Percentiles rank a stretch among this genome's conserved stretches.
Evolutionary conservation across 2,797 vertebrate species (phyloP).

Genomic region (Phyllotis vaccarum): DNA sequence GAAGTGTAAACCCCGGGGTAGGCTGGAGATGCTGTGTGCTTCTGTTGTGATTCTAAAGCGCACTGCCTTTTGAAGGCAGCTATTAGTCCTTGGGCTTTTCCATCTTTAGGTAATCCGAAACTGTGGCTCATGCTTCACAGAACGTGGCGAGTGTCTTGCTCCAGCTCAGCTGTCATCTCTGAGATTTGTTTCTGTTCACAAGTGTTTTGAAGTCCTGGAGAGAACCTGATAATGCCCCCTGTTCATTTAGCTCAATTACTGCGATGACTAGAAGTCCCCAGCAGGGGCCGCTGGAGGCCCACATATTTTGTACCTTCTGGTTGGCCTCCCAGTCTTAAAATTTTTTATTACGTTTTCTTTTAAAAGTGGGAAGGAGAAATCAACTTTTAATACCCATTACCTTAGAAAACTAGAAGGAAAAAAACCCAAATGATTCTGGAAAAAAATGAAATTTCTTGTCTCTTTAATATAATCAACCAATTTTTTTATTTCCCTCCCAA

Average conservation of each 20-base stretch:
- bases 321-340: neutral
- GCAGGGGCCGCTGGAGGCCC: slow-evolving; percentile 83
- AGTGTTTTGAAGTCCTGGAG: neutral
- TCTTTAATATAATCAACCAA: neutral
- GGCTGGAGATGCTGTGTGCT: too few species aligned
- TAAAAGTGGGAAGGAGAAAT: neutral
- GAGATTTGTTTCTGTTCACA: neutral
- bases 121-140: neutral
- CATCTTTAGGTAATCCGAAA: neutral
- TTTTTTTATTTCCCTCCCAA: neutral
- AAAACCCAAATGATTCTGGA: neutral
- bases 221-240: neutral
- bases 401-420: slow-evolving; percentile 39
- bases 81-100: neutral
- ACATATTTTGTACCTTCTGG: slow-evolving; percentile 33
- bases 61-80: neutral
- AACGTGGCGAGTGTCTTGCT: neutral
- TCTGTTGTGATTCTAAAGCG: neutral
- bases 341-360: slow-evolving; percentile 33
- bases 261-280: slow-evolving; percentile 64
- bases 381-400: slow-evolving; percentile 23
- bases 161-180: neutral
- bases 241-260: neutral
- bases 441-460: slow-evolving; percentile 55
- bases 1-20: neutral